These are phyloP conservation scores for Mactra quadrangularis DNA, from an alignment of 1,140 invertebrate species.

Conservation along the genomic window DNA sequence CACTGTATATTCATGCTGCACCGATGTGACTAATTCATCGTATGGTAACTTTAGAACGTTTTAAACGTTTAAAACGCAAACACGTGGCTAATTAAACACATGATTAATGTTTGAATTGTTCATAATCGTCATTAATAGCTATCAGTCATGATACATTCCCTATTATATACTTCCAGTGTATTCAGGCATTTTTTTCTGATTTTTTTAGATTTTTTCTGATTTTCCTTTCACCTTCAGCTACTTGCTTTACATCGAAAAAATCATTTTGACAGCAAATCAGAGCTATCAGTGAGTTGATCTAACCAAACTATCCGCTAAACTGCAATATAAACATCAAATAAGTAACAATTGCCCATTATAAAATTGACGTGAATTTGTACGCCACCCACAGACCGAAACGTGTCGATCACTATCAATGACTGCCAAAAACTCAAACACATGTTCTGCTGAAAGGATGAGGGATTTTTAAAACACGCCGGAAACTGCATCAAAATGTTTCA, in stretches of 20 bases:
- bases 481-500: slow-evolving; percentile 33
- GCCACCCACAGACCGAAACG: slow-evolving; percentile 37
- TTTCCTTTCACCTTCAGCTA: slow-evolving; percentile 6
- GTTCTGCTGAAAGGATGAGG: slow-evolving; percentile 27
- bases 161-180: too few relatives aligned
- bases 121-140: too few relatives aligned
- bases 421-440: slow-evolving; percentile 47
- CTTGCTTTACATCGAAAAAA: slow-evolving; percentile 22
- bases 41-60: too few relatives aligned
- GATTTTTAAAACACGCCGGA: slow-evolving; percentile 28
- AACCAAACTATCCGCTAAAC: slow-evolving; percentile 20
- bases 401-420: slow-evolving; percentile 43
- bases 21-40: too few relatives aligned
- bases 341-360: slow-evolving; percentile 39
- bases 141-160: too few relatives aligned
- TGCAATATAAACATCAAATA: slow-evolving; percentile 49
- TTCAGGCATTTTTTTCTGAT: too few relatives aligned
- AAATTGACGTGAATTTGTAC: slow-evolving; percentile 50
- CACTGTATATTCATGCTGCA: too few relatives aligned
- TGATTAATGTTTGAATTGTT: too few relatives aligned
- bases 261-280: slow-evolving; percentile 27
- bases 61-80: too few relatives aligned
- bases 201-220: slow-evolving; percentile 3
- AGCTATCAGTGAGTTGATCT: slow-evolving; percentile 19
- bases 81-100: too few relatives aligned